Base-by-base conservation (phyloP, 2,888 invertebrate genomes). In the Cremastinae sp. region DNA sequence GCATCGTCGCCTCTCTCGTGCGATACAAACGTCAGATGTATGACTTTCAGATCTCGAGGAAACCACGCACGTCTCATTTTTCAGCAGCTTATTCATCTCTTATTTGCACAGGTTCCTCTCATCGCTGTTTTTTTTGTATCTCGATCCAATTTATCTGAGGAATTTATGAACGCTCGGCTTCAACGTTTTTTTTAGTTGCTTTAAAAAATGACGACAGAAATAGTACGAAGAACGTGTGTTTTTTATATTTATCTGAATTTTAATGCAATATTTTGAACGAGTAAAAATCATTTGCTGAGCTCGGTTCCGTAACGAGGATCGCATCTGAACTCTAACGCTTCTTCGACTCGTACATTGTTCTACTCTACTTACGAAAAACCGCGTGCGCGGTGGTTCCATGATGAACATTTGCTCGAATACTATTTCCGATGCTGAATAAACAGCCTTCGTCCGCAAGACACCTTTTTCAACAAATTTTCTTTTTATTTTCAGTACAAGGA, bases 401-500 rank as follows among this genome's bases (percentile, higher is more conserved):
- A n/a, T n/a, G 28, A 56, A 66, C 8, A 59, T 56, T 73, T 56
- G 10, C 28, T 62, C 12, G 38, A 68, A 22, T 3, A 36, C 7
- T 53, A 10, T 53, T 43, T 49, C 2, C n/a, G n/a, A n/a, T 14
- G 12, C 28, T 49, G 12, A 47, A 47, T 10, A 14, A 12, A 18
- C 10, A 0, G 9, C 10, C 10, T 10, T 16, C 4, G 7, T 4
- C 16, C 22, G 20, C 1, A 41, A 36, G 12, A 47, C 14, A 18
- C 34, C 18, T 20, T 18, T 10, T 20, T 36, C 9, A 7, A n/a
- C 1, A 34, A 47, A 38, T 75, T 81, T 82, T 81, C 79, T 87
- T 83, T 86, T 86, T 90, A 90, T 87, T 92, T 93, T 47, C 93
- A 94, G 94, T 94, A 87, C 94, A 93, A 91, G 92, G 93, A 82